Evolutionary conservation across 2,888 invertebrate species (phyloP).

Genomic region (Himalopsyche anomala): DNA sequence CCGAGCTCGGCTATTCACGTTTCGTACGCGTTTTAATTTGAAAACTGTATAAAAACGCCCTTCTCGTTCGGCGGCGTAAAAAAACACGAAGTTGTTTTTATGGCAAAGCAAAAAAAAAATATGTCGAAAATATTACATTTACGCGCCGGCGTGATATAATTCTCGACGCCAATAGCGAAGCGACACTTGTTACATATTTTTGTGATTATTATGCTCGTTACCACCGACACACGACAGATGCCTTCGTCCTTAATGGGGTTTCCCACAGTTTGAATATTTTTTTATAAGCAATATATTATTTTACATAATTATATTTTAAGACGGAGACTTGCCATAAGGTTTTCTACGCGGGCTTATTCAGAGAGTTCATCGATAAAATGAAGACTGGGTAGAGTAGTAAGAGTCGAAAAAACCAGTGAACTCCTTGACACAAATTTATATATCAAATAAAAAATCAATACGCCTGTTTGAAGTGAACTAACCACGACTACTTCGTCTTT

Average conservation of each 20-base stretch:
- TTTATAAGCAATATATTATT: too few species aligned
- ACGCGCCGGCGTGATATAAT: background rate
- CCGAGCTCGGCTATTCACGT: background rate
- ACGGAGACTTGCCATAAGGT: too few species aligned
- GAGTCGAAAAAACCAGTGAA: too few species aligned
- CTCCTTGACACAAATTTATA: too few species aligned
- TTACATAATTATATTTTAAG: too few species aligned
- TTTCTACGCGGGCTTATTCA: too few species aligned
- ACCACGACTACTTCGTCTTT: too few species aligned
- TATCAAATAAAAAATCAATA: too few species aligned
- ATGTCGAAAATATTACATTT: background rate
- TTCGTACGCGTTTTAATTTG: background rate
- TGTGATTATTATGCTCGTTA: constrained; percentile 11
- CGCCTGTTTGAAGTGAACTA: too few species aligned
- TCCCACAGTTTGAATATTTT: background rate
- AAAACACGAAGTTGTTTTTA: constrained; percentile 5
- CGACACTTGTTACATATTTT: constrained; percentile 2
- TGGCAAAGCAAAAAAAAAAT: background rate
- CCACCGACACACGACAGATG: background rate
- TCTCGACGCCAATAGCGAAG: background rate
- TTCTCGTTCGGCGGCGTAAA: constrained; percentile 4
- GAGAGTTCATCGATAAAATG: too few species aligned
- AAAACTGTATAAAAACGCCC: constrained; percentile 7
- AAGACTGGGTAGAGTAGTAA: too few species aligned
- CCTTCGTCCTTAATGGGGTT: background rate